Base-by-base conservation (phyloP, 2,888 invertebrate species). In the Hypercompe scribonia region DNA sequence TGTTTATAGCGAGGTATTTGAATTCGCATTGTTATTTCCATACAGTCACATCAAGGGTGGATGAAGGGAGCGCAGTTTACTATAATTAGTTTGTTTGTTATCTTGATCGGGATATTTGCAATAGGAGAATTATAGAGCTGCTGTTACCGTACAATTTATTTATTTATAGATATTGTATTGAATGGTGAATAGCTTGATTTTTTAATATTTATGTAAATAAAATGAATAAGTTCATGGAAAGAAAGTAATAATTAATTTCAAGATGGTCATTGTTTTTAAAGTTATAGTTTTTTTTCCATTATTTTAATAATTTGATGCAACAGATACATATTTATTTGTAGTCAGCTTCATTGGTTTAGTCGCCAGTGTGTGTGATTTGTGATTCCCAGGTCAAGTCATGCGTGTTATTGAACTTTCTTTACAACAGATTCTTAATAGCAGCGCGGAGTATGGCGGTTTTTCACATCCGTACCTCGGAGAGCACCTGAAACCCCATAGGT, bases 1-100 rank as follows among this genome's bases (percentile, higher is more conserved):
- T 73, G 21, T 68, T 36, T 31, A 69, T 77, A 39, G 70, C 42
- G 15, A 70, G 66, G 64, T 69, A 13, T 77, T 75, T 76, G 76
- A 79, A 80, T 77, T 82, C 80, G 87, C 85, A 89, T 91, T 91
- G 89, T 91, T 86, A 84, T 88, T 87, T 86, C 83, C 87, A 88
- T 90, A 90, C 89, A 69, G 91, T 90, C 89, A 90, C 88, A 90
- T 90, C 86, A 89, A 89, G 88, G 89, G 89, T 83, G 86, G 89
- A 87, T 86, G 89, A 89, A 83, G 85, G 85, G 84, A 84, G 70
- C 80, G 74, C 85, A 87, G 89, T 89, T 90, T 88, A 87, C 88
- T 89, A 90, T 93, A 93, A 93, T 93, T 93, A 93, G 92, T 90
- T 91, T 90, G 90, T 90, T 88, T 88, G 90, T 89, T 90, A 92